These are phyloP conservation scores for Gila robusta DNA, from an alignment of 2,797 vertebrate species.

Conservation along the genomic window DNA sequence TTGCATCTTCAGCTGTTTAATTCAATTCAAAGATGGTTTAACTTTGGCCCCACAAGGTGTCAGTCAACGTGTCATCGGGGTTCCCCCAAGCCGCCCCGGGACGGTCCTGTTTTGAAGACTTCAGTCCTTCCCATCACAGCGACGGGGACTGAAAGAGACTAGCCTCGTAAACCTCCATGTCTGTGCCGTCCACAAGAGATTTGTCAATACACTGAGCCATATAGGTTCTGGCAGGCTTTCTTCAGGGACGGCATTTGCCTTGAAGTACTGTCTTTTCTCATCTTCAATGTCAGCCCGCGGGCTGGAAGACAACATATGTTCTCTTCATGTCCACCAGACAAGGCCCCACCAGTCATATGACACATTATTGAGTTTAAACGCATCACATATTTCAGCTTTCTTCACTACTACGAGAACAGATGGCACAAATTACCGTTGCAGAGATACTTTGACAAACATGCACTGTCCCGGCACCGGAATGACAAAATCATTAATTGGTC, in stretches of 20 bases:
- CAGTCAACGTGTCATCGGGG: conserved; percentile 8
- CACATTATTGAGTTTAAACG: conserved; percentile 67
- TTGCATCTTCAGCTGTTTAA: conserved; percentile 44
- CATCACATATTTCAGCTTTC: conserved; percentile 65
- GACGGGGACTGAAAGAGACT: conserved; percentile 50
- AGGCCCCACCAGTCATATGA: conserved; percentile 86
- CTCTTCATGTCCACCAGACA: conserved; percentile 94
- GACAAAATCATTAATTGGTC: conserved; percentile 96
- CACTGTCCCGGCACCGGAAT: conserved; percentile 82
- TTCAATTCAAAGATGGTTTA: conserved; percentile 53
- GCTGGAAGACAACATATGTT: conserved; percentile 98
- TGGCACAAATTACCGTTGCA: conserved; percentile 89
- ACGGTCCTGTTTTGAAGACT: conserved; percentile 50
- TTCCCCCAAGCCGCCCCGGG: conserved; percentile 27
- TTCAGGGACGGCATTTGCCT: conserved; percentile 97
- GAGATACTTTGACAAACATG: conserved; percentile 85
- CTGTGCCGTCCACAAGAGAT: conserved; percentile 90
- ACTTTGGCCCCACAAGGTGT: background rate
- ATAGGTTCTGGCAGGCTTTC: conserved; percentile 94
- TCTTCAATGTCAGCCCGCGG: conserved; percentile 97
- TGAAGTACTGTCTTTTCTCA: conserved; percentile 97
- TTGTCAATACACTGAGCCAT: conserved; percentile 90
- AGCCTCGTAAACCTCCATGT: conserved; percentile 51
- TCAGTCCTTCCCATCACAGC: conserved; percentile 51
- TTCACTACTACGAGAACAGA: conserved; percentile 85